Evolutionary conservation across 1,140 invertebrate genomes (phyloP).

Genomic region (Mycetomoellerius zeteki): DNA sequence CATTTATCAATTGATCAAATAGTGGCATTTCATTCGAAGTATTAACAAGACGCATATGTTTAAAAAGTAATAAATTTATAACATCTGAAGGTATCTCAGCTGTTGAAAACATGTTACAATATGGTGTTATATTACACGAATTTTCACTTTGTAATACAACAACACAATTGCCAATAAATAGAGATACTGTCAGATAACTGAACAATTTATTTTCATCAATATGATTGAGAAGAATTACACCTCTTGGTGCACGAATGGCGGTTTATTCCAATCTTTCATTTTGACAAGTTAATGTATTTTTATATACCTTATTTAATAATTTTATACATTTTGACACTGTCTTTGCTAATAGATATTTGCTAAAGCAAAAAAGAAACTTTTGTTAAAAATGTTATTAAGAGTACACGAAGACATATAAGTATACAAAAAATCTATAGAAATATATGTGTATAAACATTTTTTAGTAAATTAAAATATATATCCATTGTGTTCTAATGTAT

Average conservation of each 20-base stretch:
- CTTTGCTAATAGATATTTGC: conserved; percentile 1
- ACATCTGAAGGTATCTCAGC: conserved; percentile 6
- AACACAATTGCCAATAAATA: conserved; percentile 15
- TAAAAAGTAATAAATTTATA: conserved; percentile 23
- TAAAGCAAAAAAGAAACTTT: background rate
- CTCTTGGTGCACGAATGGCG: background rate
- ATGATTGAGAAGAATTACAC: background rate
- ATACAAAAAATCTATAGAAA: background rate
- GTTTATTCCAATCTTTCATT: background rate
- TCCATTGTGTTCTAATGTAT: background rate
- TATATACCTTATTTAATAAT: background rate
- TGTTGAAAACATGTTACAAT: conserved; percentile 25
- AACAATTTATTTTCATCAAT: background rate
- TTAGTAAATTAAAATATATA: conserved; percentile 16
- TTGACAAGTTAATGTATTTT: background rate
- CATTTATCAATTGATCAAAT: fast-evolving
- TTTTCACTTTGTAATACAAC: background rate
- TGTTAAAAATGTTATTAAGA: background rate
- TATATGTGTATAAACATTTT: background rate
- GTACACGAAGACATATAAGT: background rate
- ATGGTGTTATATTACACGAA: background rate
- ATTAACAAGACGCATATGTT: no score
- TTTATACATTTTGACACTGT: background rate
- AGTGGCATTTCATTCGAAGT: no score
- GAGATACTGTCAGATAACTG: background rate